Conservation (phyloP, 2,113 vertebrate species). For the Cebidichthys violaceus region DNA sequence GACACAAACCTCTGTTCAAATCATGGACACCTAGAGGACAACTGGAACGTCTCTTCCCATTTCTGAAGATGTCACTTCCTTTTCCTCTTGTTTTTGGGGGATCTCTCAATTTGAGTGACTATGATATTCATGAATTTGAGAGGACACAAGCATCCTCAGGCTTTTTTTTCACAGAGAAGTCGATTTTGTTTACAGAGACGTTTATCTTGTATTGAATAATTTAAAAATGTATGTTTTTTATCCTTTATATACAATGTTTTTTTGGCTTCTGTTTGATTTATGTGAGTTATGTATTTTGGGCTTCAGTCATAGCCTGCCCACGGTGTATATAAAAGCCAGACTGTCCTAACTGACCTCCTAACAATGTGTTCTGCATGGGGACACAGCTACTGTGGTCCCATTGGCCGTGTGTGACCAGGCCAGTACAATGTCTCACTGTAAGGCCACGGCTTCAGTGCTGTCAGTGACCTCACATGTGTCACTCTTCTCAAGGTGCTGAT, state of each 20-base stretch:
- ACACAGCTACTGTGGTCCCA: slow-evolving; percentile 52
- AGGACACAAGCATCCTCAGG: slow-evolving; percentile 17
- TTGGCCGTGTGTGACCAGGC: slow-evolving; percentile 7
- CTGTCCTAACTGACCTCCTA: slow-evolving; percentile 37
- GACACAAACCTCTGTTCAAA: slow-evolving; percentile 33
- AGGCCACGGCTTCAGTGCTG: slow-evolving; percentile 37
- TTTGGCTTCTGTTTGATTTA: slow-evolving; percentile 24
- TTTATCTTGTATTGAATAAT: slow-evolving; percentile 76
- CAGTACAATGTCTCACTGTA: slow-evolving; percentile 24
- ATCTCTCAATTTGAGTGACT: slow-evolving; percentile 56
- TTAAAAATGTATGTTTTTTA: slow-evolving; percentile 72
- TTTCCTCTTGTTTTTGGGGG: slow-evolving; percentile 34
- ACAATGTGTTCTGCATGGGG: slow-evolving; percentile 67
- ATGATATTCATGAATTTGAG: slow-evolving; percentile 45
- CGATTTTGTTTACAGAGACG: slow-evolving; percentile 82
- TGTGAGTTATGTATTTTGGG: slow-evolving; percentile 45
- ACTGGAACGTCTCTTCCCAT: slow-evolving; percentile 25
- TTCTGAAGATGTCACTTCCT: slow-evolving; percentile 23
- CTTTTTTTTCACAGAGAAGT: slow-evolving; percentile 52
- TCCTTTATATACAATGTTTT: slow-evolving; percentile 56
- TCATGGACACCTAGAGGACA: slow-evolving; percentile 39
- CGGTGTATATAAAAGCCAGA: slow-evolving; percentile 47
- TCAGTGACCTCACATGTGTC: slow-evolving; percentile 29
- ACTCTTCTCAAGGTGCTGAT: slow-evolving; percentile 43
- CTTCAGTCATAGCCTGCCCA: slow-evolving; percentile 20